Evolutionary conservation across 1,140 invertebrate species (phyloP), one percentile per base, ranked within the genome.

Genomic region (Trachelipus rathkii): DNA sequence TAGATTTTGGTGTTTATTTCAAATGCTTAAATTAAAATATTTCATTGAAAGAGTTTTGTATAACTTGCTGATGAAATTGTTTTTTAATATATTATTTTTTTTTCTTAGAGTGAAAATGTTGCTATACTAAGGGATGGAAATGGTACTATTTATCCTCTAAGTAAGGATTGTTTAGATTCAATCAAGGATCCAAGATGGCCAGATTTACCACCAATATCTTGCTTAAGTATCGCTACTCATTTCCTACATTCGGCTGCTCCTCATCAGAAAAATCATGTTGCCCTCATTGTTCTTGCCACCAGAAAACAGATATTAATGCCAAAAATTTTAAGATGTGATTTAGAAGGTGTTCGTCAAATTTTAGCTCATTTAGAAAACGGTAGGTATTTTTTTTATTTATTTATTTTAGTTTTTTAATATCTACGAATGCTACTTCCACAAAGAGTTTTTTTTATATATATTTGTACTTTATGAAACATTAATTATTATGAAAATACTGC

Each of bases 81-180:
- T 60, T n/a, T 45, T 71, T 15, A 19, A 23, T 13, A 10, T 10
- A 23, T 10, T 44, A 15, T 15, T 9, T 24, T 19, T n/a, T 67
- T 11, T 0, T 60, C 11, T n/a, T 10, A 71, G 45, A 71, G 24
- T 46, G 93, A 95, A 79, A 91, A 90, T 77, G 91, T 95, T 5
- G 89, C 96, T 82, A 88, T 98, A 76, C 87, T 98, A 72, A 87
- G 93, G 24, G 97, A 99, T 87, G 96, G 95, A 23, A 98, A 98
- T 85, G 91, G 92, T 70, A 92, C 95, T 8, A 89, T 99, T 71
- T 98, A 97, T 87, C 97, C 97, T 1, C 87, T 99, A 74, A 93
- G 94, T 15, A 97, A 97, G 85, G 95, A 99, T 87, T 96, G 94
- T 83, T 89, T 93, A 19, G 94, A 95, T 15, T 87, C 87, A 8